Evolutionary conservation across 1,140 invertebrate genomes (phyloP).

Genomic region (Dinoponera quadriceps): DNA sequence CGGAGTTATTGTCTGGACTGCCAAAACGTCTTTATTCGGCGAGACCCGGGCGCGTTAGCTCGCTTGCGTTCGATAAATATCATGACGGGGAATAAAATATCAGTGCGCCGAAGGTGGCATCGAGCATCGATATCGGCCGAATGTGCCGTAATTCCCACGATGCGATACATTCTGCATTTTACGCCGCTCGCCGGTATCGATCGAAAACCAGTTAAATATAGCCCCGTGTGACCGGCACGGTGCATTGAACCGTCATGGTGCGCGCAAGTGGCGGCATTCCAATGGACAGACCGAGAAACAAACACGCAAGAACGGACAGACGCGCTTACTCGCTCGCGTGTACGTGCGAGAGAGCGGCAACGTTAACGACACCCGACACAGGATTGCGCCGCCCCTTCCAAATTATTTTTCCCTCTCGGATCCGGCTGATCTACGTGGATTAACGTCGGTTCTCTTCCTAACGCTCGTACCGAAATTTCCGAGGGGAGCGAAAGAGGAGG

Average conservation of each 20-base stretch:
- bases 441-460: neutral
- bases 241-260: conserved; percentile 47
- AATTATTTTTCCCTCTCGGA: neutral
- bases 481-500: neutral
- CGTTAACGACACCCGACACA: neutral
- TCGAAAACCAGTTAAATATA: conserved; percentile 71
- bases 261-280: conserved; percentile 43
- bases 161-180: conserved; percentile 51
- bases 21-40: neutral
- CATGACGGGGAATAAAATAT: conserved; percentile 29
- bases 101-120: conserved; percentile 10
- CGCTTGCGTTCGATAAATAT: conserved; percentile 4
- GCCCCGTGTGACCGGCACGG: conserved; percentile 27
- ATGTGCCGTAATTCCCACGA: conserved; percentile 54
- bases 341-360: neutral
- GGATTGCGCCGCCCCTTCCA: neutral
- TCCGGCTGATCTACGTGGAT: neutral
- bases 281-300: conserved; percentile 62
- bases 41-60: neutral
- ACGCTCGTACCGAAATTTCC: neutral
- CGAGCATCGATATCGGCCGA: neutral
- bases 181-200: conserved; percentile 61
- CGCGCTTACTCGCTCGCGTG: neutral
- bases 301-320: conserved; percentile 33
- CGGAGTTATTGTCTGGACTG: neutral